These are phyloP conservation scores for Athripsodes cinereus DNA, from an alignment of 2,888 invertebrate species.

Conservation along the genomic window DNA sequence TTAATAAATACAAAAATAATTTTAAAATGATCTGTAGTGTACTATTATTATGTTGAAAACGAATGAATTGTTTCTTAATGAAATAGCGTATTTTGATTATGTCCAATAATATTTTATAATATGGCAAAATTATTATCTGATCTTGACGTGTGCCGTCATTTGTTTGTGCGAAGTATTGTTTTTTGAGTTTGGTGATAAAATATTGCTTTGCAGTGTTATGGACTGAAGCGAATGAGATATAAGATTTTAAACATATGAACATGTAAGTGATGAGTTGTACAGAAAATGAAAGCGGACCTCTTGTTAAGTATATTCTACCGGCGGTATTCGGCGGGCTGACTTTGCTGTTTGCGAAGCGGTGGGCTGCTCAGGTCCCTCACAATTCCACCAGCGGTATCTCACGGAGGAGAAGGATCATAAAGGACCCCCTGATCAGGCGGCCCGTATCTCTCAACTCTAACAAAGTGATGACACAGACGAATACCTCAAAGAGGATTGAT, in stretches of 20 bases:
- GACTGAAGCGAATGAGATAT: slow-evolving; percentile 34
- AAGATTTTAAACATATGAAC: slow-evolving; percentile 35
- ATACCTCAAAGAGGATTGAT: slow-evolving; percentile 37
- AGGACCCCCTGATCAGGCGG: slow-evolving; percentile 46
- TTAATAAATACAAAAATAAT: too few relatives aligned
- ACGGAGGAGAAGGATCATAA: slow-evolving; percentile 47
- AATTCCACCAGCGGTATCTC: slow-evolving; percentile 44
- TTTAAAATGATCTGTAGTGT: too few relatives aligned
- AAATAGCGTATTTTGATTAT: too few relatives aligned
- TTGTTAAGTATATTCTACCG: slow-evolving; percentile 51
- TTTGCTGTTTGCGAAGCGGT: slow-evolving; percentile 47
- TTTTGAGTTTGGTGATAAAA: not conserved
- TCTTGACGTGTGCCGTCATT: slow-evolving; percentile 14
- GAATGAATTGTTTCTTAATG: too few relatives aligned
- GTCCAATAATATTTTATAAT: not conserved
- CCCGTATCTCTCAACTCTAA: slow-evolving; percentile 41
- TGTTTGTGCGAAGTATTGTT: slow-evolving; percentile 9
- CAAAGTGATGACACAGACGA: slow-evolving; percentile 44
- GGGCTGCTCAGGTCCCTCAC: slow-evolving; percentile 36
- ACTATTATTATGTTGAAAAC: too few relatives aligned
- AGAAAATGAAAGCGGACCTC: slow-evolving; percentile 45
- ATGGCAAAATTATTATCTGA: not conserved
- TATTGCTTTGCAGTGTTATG: slow-evolving; percentile 10
- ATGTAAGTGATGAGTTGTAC: slow-evolving; percentile 55
- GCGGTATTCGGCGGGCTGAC: slow-evolving; percentile 50